These are phyloP conservation scores for Pomatostomus ruficeps DNA, from an alignment of 2,113 vertebrate species.

Conservation along the genomic window DNA sequence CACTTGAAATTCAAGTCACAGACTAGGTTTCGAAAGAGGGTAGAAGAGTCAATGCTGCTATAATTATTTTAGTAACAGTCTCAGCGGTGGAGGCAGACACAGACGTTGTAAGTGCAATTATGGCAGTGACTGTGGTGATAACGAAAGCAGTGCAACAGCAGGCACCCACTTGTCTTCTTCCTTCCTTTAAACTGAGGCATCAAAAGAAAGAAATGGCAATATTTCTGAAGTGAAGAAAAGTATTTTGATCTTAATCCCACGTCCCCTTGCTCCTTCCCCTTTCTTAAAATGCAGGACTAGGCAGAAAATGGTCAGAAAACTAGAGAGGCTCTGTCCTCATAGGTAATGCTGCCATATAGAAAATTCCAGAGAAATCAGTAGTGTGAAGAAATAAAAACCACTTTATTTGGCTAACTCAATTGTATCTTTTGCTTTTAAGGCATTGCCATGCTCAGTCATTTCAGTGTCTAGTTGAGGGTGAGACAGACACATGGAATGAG, in stretches of 20 bases:
- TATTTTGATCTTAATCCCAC: neutral
- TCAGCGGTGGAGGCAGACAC: neutral
- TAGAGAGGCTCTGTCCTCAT: neutral
- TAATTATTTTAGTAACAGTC: constrained; percentile 22
- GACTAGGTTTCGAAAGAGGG: neutral
- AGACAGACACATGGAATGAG: neutral
- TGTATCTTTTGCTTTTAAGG: neutral
- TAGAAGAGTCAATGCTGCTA: neutral
- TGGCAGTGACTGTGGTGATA: neutral
- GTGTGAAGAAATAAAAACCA: neutral
- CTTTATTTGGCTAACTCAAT: neutral
- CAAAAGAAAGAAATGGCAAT: neutral
- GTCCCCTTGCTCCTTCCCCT: neutral
- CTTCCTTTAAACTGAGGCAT: neutral
- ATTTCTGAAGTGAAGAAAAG: neutral
- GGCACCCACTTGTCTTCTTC: neutral
- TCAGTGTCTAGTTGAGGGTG: neutral
- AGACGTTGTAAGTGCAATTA: neutral
- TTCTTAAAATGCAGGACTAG: neutral
- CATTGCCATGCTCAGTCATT: neutral
- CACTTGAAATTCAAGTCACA: constrained; percentile 25
- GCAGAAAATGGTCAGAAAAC: neutral
- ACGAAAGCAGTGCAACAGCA: constrained; percentile 2
- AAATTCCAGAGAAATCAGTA: neutral
- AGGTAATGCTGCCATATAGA: neutral